A percentile compares a stretch with the other conserved stretches of the same genome.
These are phyloP conservation scores for Patagioenas fasciata DNA, from an alignment of 2,113 vertebrate species.

Conservation along the genomic window DNA sequence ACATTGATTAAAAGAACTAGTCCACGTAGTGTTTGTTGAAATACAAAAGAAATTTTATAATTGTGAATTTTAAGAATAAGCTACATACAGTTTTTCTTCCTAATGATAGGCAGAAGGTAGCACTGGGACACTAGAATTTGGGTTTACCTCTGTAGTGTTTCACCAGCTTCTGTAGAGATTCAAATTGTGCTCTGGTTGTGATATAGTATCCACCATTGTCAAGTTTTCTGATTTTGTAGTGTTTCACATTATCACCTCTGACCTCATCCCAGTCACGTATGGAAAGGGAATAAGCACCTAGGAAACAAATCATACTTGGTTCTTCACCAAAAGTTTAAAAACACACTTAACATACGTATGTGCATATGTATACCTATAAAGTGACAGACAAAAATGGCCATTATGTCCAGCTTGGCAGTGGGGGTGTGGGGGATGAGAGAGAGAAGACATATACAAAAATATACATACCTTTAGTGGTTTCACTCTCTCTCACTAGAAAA, in stretches of 20 bases:
- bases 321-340: not conserved
- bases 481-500: constrained; percentile 95
- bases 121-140: not conserved
- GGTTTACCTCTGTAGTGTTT: constrained; percentile 94
- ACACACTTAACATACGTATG: accelerated
- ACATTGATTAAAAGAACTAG: not conserved
- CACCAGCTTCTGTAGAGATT: constrained; percentile 94
- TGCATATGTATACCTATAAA: not conserved
- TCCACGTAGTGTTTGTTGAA: not conserved
- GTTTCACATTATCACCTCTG: constrained; percentile 98
- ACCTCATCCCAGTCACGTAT: constrained; percentile 97
- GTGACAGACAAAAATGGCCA: not conserved
- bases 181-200: constrained; percentile 96
- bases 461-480: constrained; percentile 97
- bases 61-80: not conserved
- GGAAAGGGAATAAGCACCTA: constrained; percentile 96
- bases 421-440: not conserved
- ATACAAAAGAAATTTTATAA: not conserved
- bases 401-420: not conserved
- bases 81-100: not conserved
- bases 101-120: not conserved
- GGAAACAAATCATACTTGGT: not conserved
- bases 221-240: constrained; percentile 99
- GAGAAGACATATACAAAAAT: not conserved
- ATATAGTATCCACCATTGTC: constrained; percentile 98